phyloP scores from a whole-genome alignment of 2,113 vertebrate genomes.

The Tragelaphus buxtoni region DNA sequence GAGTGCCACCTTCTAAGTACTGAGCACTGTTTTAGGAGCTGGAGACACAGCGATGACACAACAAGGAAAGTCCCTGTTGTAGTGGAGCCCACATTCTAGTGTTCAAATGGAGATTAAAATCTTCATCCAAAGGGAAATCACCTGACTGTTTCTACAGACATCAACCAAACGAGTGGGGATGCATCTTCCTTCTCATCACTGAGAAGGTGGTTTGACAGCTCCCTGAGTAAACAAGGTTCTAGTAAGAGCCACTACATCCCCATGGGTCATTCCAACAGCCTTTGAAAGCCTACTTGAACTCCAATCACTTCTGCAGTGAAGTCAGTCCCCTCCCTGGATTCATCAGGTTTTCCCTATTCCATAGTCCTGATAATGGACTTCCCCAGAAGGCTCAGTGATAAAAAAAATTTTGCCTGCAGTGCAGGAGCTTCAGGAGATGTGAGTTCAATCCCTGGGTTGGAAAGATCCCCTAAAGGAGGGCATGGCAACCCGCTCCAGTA shows the following conservation, averaged over 20 bases:
- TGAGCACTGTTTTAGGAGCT: background rate
- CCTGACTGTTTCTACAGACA: background rate
- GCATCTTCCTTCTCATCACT: background rate
- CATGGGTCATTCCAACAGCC: background rate
- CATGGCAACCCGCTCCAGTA: background rate
- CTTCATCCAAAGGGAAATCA: background rate
- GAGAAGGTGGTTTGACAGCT: background rate
- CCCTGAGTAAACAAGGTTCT: background rate
- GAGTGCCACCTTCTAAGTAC: background rate
- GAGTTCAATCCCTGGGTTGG: background rate
- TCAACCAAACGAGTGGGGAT: background rate
- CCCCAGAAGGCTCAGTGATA: background rate
- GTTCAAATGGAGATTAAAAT: background rate
- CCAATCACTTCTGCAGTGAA: background rate
- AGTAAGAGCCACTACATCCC: background rate
- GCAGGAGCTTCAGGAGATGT: background rate
- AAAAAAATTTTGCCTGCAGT: background rate
- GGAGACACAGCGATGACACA: background rate
- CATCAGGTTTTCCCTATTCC: background rate
- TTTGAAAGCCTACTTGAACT: background rate
- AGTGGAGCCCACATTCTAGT: background rate
- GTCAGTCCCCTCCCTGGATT: background rate
- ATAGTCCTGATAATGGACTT: background rate
- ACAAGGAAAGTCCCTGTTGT: background rate
- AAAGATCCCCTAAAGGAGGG: background rate